A percentile compares a stretch with the other conserved stretches of the same genome.
phyloP scores from a whole-genome alignment of 2,888 invertebrate species.

The Stenodema calcarata region DNA sequence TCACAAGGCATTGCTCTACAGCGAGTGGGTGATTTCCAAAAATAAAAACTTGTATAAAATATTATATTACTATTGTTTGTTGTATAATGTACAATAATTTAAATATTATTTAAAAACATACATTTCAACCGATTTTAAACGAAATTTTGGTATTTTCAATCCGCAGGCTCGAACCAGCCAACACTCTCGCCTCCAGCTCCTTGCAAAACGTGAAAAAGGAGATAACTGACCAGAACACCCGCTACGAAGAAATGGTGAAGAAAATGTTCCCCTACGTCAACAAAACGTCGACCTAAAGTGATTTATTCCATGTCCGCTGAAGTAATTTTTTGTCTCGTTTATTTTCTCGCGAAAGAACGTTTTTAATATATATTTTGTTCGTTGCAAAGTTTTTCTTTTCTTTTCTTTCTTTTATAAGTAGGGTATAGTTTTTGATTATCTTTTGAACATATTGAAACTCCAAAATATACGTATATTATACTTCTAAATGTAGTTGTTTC shows the following conservation, averaged over 20 bases:
- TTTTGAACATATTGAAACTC: neutral
- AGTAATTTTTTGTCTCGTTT: neutral
- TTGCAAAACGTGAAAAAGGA: constrained; percentile 17
- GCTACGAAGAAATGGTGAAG: constrained; percentile 42
- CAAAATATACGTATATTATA: neutral
- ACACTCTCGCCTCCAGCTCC: constrained; percentile 7
- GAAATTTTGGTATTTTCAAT: neutral
- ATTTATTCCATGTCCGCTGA: neutral
- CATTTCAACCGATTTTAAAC: too few relatives aligned
- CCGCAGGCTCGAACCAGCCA: constrained; percentile 23
- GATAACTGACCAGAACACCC: neutral
- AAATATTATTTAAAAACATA: too few relatives aligned
- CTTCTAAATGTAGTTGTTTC: neutral
- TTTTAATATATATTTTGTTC: neutral
- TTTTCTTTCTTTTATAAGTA: neutral
- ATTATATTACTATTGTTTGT: too few relatives aligned
- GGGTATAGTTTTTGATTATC: neutral
- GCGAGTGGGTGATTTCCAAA: too few relatives aligned
- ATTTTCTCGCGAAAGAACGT: neutral
- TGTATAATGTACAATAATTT: too few relatives aligned
- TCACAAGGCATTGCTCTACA: too few relatives aligned
- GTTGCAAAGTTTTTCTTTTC: neutral
- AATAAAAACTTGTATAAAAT: too few relatives aligned
- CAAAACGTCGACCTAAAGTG: neutral
- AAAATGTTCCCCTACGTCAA: constrained; percentile 33